Conservation (phyloP, 37 sponge, comb jelly and placozoan species). For the Oopsacas minuta region DNA sequence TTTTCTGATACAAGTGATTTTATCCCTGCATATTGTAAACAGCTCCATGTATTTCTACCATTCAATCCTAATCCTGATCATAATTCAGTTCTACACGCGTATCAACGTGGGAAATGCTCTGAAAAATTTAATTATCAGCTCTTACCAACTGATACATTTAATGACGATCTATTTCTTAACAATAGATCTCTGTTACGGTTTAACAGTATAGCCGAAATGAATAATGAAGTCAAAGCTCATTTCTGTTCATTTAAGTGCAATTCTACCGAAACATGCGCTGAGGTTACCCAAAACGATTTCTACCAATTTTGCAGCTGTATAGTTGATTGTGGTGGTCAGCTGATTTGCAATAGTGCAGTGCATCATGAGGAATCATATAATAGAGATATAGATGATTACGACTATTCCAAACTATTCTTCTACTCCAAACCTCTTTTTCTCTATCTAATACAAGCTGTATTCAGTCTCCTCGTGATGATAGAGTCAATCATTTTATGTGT, state of each 20-base stretch:
- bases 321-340: not conserved
- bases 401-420: not conserved
- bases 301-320: not conserved
- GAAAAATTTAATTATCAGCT: not conserved
- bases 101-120: not conserved
- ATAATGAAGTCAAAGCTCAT: not conserved
- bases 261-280: not conserved
- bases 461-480: constrained; percentile 6
- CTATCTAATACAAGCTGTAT: not conserved
- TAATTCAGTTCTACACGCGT: not conserved
- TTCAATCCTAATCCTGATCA: not conserved
- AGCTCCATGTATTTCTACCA: not conserved
- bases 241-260: not conserved
- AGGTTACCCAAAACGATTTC: not conserved
- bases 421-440: not conserved
- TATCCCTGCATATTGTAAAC: not conserved
- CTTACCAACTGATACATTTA: not conserved
- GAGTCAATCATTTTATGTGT: not conserved
- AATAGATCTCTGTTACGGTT: not conserved
- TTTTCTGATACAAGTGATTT: not conserved
- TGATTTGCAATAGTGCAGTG: not conserved
- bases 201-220: not conserved
- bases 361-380: too few relatives aligned
- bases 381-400: not conserved
- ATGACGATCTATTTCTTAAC: not conserved